Evolutionary conservation across 2,888 invertebrate genomes (phyloP).

Genomic region (Sesamia inferens): DNA sequence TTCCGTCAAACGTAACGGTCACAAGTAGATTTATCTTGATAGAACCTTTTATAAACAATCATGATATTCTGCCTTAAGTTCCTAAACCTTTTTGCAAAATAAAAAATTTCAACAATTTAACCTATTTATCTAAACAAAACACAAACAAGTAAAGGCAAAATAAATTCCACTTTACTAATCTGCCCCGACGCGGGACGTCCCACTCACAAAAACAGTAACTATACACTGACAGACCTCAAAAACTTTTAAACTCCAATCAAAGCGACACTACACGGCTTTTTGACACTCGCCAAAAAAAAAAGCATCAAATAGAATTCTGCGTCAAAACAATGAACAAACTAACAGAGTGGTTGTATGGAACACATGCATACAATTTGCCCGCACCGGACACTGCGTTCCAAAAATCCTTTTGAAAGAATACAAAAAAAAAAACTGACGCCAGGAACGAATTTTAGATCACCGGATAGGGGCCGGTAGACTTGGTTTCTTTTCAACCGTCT

Average conservation of each 20-base stretch:
- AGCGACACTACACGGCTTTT: constrained; percentile 57
- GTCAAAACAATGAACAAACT: constrained; percentile 65
- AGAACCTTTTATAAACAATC: not conserved
- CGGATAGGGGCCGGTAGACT: constrained; percentile 33
- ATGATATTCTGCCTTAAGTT: not conserved
- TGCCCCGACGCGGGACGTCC: not conserved
- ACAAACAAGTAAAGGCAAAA: not conserved
- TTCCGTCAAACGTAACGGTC: not conserved
- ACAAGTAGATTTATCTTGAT: not conserved
- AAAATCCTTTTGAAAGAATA: constrained; percentile 72
- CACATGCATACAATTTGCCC: constrained; percentile 58
- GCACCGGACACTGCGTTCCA: constrained; percentile 65
- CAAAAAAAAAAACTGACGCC: constrained; percentile 62
- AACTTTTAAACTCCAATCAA: constrained; percentile 60
- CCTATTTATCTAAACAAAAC: constrained; percentile 17
- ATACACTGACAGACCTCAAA: constrained; percentile 41
- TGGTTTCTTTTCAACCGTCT: constrained; percentile 20
- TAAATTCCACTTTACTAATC: constrained; percentile 18
- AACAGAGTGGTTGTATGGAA: constrained; percentile 52
- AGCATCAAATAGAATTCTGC: constrained; percentile 56
- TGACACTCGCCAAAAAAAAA: constrained; percentile 61
- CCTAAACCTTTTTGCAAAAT: not conserved
- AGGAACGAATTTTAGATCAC: constrained; percentile 45
- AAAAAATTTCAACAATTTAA: constrained; percentile 2
- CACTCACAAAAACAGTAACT: constrained; percentile 13